phyloP scores from a whole-genome alignment of 2,797 vertebrate genomes.

The Hybognathus amarus region DNA sequence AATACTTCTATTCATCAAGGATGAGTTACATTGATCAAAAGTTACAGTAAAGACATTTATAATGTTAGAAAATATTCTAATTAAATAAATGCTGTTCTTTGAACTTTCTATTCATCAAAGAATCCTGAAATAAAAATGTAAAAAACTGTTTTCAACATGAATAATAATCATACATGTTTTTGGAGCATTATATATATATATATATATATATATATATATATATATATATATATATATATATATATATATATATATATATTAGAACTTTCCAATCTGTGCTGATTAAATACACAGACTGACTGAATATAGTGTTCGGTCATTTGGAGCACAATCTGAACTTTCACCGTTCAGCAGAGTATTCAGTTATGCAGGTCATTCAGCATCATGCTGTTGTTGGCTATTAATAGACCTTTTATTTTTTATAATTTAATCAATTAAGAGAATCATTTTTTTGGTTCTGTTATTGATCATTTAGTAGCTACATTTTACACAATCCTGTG shows the following conservation, averaged over 20 bases:
- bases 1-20: no score
- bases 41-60: no score
- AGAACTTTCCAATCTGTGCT: background rate
- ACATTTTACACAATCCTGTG: background rate
- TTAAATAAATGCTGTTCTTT: no score
- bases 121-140: no score
- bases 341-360: background rate
- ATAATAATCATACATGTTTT: no score
- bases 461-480: background rate
- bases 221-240: background rate
- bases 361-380: background rate
- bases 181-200: no score
- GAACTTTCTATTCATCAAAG: no score
- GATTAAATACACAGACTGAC: background rate
- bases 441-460: background rate
- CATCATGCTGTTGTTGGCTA: background rate
- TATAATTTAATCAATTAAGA: background rate
- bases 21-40: no score
- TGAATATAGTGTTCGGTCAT: constrained; percentile 17
- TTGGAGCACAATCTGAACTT: constrained; percentile 31
- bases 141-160: no score
- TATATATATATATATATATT: constrained; percentile 13
- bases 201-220: no score
- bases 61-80: no score
- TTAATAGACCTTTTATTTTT: background rate